phyloP scores from a whole-genome alignment of 2,113 vertebrate species.

The Chamaea fasciata region DNA sequence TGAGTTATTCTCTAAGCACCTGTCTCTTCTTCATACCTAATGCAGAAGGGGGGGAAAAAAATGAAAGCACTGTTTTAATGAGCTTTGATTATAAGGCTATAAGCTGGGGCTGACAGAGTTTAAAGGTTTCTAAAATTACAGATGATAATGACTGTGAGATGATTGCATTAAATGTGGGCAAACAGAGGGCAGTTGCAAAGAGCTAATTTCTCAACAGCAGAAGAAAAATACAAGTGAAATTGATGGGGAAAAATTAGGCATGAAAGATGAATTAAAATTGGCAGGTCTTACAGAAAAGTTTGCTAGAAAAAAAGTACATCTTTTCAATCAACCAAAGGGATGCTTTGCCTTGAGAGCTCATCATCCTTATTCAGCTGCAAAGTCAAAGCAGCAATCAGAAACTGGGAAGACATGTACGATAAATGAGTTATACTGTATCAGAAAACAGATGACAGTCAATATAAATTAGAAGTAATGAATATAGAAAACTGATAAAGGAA shows the following conservation, averaged over 20 bases:
- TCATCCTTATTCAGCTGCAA: constrained; percentile 23
- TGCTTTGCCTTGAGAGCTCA: constrained; percentile 33
- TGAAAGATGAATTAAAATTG: constrained; percentile 24
- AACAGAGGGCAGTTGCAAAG: constrained; percentile 46
- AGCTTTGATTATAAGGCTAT: constrained; percentile 1
- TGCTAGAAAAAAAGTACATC: neutral
- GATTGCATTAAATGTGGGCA: constrained; percentile 43
- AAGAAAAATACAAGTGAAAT: constrained; percentile 28
- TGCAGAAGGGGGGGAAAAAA: neutral
- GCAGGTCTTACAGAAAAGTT: neutral
- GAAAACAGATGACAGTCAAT: neutral
- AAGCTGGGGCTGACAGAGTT: neutral
- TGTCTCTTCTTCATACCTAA: neutral
- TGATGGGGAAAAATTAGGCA: constrained; percentile 2
- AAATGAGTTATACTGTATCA: neutral
- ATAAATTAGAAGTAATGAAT: neutral
- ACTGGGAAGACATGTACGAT: neutral
- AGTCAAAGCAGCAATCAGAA: constrained; percentile 51
- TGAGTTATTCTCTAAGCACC: neutral
- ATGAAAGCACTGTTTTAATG: neutral
- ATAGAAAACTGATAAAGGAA: neutral
- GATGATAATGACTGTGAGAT: neutral
- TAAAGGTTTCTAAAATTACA: constrained; percentile 38
- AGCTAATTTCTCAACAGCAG: constrained; percentile 26
- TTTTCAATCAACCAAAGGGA: constrained; percentile 27